Conservation (phyloP, 2,888 invertebrate species). For the Andricus quercusramuli region DNA sequence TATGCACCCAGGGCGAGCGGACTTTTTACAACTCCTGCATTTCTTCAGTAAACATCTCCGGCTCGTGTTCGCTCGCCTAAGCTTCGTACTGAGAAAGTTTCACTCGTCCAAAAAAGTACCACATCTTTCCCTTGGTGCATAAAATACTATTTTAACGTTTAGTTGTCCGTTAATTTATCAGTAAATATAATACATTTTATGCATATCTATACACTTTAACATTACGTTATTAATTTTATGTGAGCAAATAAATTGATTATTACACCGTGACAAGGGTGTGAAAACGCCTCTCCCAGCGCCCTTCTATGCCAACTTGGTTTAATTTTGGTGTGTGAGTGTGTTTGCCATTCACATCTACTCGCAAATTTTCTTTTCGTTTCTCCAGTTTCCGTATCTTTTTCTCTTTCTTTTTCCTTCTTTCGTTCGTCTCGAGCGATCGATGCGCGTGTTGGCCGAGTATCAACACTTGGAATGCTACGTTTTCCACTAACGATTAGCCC, state of each 20-base stretch:
- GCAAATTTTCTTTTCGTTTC: slow-evolving; percentile 2
- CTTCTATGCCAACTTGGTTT: slow-evolving; percentile 17
- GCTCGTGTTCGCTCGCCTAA: no score
- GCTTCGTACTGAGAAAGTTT: no score
- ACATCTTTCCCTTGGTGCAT: no score
- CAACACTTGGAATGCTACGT: slow-evolving; percentile 22
- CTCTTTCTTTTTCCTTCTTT: slow-evolving; percentile 20
- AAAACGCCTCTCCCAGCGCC: slow-evolving; percentile 41
- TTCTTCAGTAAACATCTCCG: no score
- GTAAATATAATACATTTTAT: slow-evolving; percentile 50
- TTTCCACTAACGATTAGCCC: slow-evolving; percentile 23
- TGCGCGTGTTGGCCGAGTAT: slow-evolving; percentile 35
- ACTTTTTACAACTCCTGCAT: no score
- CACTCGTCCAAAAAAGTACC: no score
- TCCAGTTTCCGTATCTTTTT: slow-evolving; percentile 14
- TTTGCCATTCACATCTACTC: slow-evolving; percentile 32
- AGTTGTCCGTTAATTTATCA: slow-evolving; percentile 13
- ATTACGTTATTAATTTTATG: slow-evolving; percentile 71
- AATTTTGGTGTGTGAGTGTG: slow-evolving; percentile 30
- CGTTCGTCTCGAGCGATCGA: slow-evolving; percentile 44
- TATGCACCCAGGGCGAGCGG: no score
- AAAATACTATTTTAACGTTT: neutral
- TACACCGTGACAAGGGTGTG: slow-evolving; percentile 61
- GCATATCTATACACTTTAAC: slow-evolving; percentile 71
- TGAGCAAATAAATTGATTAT: slow-evolving; percentile 77